Conservation (phyloP, 1,140 invertebrate genomes). For the Eumeta japonica region DNA sequence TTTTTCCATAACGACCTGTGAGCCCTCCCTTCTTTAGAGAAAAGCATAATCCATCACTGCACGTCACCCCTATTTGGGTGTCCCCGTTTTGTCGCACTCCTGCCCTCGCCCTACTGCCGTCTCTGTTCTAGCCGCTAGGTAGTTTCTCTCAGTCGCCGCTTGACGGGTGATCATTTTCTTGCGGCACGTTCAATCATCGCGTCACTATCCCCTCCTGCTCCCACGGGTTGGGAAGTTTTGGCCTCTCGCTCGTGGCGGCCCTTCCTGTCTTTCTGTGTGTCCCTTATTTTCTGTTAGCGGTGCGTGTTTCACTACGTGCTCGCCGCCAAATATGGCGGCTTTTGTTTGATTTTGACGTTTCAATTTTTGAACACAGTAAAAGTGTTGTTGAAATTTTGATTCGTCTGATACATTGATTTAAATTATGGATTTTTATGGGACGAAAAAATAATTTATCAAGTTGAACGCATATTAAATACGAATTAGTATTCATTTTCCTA, state of each 20-base stretch:
- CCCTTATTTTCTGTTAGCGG: slow-evolving; percentile 58
- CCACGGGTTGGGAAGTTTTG: slow-evolving; percentile 31
- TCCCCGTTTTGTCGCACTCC: slow-evolving; percentile 33
- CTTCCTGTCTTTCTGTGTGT: slow-evolving; percentile 57
- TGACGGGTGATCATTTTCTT: slow-evolving; percentile 62
- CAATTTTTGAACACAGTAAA: slow-evolving; percentile 40
- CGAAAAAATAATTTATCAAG: neutral
- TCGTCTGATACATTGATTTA: neutral
- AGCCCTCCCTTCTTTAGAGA: slow-evolving; percentile 59
- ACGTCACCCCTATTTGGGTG: slow-evolving; percentile 60
- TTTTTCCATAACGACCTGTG: slow-evolving; percentile 62
- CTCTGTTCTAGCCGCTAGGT: slow-evolving; percentile 49
- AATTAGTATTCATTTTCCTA: too few species aligned
- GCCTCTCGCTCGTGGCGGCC: slow-evolving; percentile 41
- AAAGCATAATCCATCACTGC: slow-evolving; percentile 61
- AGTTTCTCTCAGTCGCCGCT: slow-evolving; percentile 60
- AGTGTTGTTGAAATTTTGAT: neutral
- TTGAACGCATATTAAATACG: too few species aligned
- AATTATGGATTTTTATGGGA: neutral
- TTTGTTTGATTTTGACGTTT: slow-evolving; percentile 56
- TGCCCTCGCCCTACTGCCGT: slow-evolving; percentile 18
- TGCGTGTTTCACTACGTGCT: slow-evolving; percentile 52
- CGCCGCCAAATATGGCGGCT: slow-evolving; percentile 55
- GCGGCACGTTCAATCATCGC: slow-evolving; percentile 60
- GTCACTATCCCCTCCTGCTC: slow-evolving; percentile 54